Evolutionary conservation across 2,113 vertebrate genomes (phyloP), one percentile per base, ranked within the genome.

Genomic region (Syrmaticus mikado): DNA sequence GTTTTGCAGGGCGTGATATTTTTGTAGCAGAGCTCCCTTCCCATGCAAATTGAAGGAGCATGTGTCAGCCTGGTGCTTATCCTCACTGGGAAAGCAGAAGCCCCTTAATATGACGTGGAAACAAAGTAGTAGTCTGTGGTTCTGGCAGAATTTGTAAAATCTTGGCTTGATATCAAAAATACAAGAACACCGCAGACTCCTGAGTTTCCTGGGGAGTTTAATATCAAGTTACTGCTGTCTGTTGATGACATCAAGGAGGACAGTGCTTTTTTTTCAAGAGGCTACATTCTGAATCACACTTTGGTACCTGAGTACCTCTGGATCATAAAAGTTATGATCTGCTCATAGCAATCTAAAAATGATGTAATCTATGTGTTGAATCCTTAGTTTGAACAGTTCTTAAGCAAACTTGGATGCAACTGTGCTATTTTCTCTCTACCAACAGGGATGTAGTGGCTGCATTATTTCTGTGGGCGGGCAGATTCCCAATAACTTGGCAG

Each of bases 401-500:
- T 82, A 34, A 58, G 45, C 5, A 43, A 14, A 60, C 40, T n/a
- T 50, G 46, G 58, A 40, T 5, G 1, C 76, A 71, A 82, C 40
- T 0, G 0, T 70, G 10, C 46, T 68, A 13, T 52, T 75, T 66
- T 89, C n/a, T 89, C 17, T 86, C 67, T 90, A 40, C 65, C 64
- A 22, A 32, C 92, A 99, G 99, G 98, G 97, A 9, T 99, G 99
- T 85, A 97, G 94, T 36, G 99, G 99, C 64, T 99, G 98, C 97
- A 99, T 99, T 53, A 98, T 99, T 87, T 99, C 99, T 32, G 99
- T 99, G 0, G 99, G 99, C 4, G 99, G 99, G 22, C 99, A 99
- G 97, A 99, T 99, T 93, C 99, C 99, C 58, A 99, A 99, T 94
- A 99, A 99, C 94, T 90, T 99, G 96, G 99, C 99, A 1, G 95